Conservation (phyloP, 2,797 vertebrate genomes). For the Ispidina picta region DNA sequence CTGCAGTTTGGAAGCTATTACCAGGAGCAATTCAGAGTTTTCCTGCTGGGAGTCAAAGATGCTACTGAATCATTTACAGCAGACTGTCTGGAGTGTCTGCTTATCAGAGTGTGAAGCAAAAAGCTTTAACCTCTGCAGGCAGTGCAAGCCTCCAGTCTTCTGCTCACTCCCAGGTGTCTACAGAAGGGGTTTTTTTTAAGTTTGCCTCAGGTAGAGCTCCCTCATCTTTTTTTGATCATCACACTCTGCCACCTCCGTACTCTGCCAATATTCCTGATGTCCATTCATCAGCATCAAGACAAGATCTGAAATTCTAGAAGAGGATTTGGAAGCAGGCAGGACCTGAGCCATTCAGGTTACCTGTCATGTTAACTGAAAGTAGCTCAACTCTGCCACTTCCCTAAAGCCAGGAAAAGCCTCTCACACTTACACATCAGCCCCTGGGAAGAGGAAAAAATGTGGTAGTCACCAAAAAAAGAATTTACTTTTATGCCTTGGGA, state of each 20-base stretch:
- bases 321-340: neutral
- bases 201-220: neutral
- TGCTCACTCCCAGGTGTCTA: neutral
- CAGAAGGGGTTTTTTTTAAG: neutral
- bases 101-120: neutral
- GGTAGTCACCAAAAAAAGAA: neutral
- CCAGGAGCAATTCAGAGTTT: constrained; percentile 52
- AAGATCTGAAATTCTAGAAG: neutral
- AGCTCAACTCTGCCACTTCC: neutral
- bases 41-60: constrained; percentile 69
- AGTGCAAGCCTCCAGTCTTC: neutral
- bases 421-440: neutral
- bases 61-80: constrained; percentile 42
- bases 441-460: neutral
- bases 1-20: constrained; percentile 69
- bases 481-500: neutral
- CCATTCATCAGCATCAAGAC: neutral
- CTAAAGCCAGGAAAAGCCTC: neutral
- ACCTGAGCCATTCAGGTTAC: neutral
- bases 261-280: neutral
- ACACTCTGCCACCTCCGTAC: neutral
- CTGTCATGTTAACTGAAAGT: neutral
- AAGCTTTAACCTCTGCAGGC: neutral
- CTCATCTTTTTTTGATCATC: neutral
- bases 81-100: constrained; percentile 12